phyloP scores from a whole-genome alignment of 2,113 vertebrate genomes.

The Macrotus californicus region DNA sequence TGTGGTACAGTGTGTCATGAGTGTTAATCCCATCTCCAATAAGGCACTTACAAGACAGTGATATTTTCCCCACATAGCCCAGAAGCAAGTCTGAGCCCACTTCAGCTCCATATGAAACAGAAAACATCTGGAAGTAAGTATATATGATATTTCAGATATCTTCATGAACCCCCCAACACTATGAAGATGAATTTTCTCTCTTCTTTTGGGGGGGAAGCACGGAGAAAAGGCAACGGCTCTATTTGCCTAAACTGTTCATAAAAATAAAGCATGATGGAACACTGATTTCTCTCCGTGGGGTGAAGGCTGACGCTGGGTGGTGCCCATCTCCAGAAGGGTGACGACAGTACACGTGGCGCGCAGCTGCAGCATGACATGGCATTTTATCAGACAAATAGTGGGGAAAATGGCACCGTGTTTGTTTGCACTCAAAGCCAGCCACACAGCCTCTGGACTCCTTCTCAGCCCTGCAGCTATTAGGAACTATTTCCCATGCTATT shows the following conservation, averaged over 20 bases:
- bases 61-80: constrained; percentile 16
- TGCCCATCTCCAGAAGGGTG: constrained; percentile 40
- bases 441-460: background rate
- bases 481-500: background rate
- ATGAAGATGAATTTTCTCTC: constrained; percentile 43
- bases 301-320: constrained; percentile 16
- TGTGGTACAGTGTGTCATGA: rapidly evolving
- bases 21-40: background rate
- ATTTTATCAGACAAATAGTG: background rate
- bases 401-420: constrained; percentile 8
- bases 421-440: background rate
- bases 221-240: background rate
- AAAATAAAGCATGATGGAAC: constrained; percentile 42
- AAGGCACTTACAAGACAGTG: background rate
- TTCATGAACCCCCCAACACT: constrained; percentile 37
- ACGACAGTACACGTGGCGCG: constrained; percentile 25
- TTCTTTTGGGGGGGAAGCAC: background rate
- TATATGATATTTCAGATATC: constrained; percentile 64
- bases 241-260: constrained; percentile 55
- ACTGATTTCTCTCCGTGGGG: constrained; percentile 41
- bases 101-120: constrained; percentile 48
- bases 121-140: constrained; percentile 61
- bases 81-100: constrained; percentile 46
- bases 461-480: background rate
- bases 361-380: constrained; percentile 36